Evolutionary conservation across 2,113 vertebrate species (phyloP), one percentile per base, ranked within the genome.

Genomic region (Vulpes lagopus): DNA sequence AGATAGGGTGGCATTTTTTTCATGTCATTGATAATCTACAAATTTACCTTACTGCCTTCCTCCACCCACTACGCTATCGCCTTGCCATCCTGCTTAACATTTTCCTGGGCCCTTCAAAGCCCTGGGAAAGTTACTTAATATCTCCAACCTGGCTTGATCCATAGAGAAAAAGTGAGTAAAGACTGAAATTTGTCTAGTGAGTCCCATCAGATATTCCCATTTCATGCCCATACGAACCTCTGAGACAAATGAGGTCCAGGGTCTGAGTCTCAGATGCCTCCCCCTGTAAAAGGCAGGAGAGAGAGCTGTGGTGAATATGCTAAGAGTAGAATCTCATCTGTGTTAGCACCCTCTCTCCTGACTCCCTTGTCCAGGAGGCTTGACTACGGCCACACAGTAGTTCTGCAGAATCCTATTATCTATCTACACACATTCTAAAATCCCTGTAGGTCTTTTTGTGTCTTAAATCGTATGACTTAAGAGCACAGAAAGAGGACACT

Each of bases 151-250:
- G 89, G 27, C 19, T 93, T 20, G 69, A 49, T 88, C 43, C 38
- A 10, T 38, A 19, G 51, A 88, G 67, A 90, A 49, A 67, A 88
- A 30, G 12, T 67, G 30, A 76, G 38, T 55, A 60, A 53, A 84
- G 78, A 79, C 25, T 60, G 57, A 97, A 73, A 94, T 69, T 84
- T 78, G 30, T 82, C 76, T 93, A 55, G 9, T 64, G 30, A 73
- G 30, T 87, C 86, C 86, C 62, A 87, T 82, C 84, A 91, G 71
- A 16, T 85, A 55, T 59, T 93, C 79, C 93, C 38, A 81, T 92
- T 78, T 67, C 83, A 80, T 51, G 38, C 38, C 27, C 80, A 86
- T 32, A 22, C n/a, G 19, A 95, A 90, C n/a, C 60, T 89, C 55
- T 78, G 82, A 62, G 82, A 96, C 12, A 67, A 81, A 93, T 89